Percentiles rank a stretch among this genome's conserved stretches.
Conservation (phyloP, 2,888 invertebrate genomes). For the Lymantria dispar region DNA sequence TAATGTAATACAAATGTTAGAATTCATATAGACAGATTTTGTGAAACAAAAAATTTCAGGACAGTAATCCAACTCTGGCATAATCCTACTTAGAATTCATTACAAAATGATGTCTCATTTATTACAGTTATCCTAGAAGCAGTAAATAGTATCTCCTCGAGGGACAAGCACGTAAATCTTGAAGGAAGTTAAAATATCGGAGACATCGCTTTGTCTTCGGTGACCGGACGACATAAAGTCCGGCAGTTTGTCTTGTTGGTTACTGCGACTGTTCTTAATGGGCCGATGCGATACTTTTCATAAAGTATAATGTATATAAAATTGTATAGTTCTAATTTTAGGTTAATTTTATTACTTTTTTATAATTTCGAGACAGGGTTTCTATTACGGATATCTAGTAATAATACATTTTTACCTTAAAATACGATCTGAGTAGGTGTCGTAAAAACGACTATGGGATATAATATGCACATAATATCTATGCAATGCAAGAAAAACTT, state of each 20-base stretch:
- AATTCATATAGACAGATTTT: background rate
- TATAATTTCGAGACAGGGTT: no score
- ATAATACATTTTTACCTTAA: no score
- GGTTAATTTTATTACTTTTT: no score
- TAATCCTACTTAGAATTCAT: constrained; percentile 5
- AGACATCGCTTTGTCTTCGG: constrained; percentile 33
- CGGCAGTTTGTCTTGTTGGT: constrained; percentile 33
- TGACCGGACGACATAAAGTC: constrained; percentile 13
- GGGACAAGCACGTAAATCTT: constrained; percentile 19
- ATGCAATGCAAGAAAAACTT: no score
- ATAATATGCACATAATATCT: no score
- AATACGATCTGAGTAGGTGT: background rate
- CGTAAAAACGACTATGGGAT: no score
- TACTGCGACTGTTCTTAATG: constrained; percentile 20
- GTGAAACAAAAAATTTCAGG: background rate
- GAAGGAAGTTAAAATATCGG: constrained; percentile 33
- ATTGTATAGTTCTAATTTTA: no score
- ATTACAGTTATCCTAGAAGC: constrained; percentile 9
- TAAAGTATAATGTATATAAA: no score
- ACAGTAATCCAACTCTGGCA: background rate
- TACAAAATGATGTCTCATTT: constrained; percentile 14
- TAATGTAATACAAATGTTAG: background rate
- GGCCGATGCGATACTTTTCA: constrained; percentile 26
- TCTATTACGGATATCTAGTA: no score
- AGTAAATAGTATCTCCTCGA: constrained; percentile 5